phyloP scores from a whole-genome alignment of 2,888 invertebrate genomes.

The Monopis laevigella region DNA sequence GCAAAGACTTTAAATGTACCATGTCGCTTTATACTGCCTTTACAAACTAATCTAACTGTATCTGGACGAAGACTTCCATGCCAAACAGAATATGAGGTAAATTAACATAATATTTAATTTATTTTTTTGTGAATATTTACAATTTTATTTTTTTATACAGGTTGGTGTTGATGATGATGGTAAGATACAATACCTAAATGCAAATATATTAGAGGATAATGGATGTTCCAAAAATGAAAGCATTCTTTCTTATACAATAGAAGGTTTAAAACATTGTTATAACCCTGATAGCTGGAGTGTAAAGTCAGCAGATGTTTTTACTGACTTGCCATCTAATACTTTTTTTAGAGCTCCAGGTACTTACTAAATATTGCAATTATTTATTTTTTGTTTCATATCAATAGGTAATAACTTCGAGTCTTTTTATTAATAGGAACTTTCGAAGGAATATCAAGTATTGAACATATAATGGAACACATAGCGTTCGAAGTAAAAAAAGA shows the following conservation, averaged over 20 bases:
- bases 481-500: constrained; percentile 65
- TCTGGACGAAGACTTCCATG: constrained; percentile 64
- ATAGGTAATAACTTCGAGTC: too few relatives aligned
- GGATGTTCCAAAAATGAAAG: constrained; percentile 62
- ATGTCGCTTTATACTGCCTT: constrained; percentile 68
- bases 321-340: constrained; percentile 74
- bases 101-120: background rate
- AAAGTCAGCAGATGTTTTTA: constrained; percentile 50
- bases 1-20: constrained; percentile 64
- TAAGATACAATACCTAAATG: constrained; percentile 70
- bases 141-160: constrained; percentile 29
- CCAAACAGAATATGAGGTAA: constrained; percentile 67
- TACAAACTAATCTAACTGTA: constrained; percentile 70
- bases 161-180: constrained; percentile 72
- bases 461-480: constrained; percentile 76
- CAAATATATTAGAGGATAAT: constrained; percentile 51
- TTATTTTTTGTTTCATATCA: too few relatives aligned
- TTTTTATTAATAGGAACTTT: constrained; percentile 41
- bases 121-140: background rate
- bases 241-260: constrained; percentile 31
- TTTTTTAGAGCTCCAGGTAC: constrained; percentile 75
- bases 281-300: constrained; percentile 59
- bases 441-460: constrained; percentile 69
- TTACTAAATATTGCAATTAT: constrained; percentile 38
- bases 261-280: constrained; percentile 66